Evolutionary conservation across 2,797 vertebrate species (phyloP).

Genomic region (Helarctos malayanus): DNA sequence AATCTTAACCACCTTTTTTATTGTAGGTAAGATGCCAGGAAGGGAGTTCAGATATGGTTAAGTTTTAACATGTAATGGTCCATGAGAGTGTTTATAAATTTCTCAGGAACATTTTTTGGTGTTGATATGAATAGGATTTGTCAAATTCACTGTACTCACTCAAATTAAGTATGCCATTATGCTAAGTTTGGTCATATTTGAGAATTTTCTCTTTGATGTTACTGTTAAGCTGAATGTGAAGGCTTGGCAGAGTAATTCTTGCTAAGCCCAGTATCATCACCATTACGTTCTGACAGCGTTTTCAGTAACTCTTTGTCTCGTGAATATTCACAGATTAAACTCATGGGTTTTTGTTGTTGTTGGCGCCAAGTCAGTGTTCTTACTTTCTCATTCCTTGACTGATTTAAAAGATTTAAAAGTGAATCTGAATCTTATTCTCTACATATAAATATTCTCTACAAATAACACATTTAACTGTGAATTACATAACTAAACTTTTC

Average conservation of each 20-base stretch:
- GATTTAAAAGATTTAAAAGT: neutral
- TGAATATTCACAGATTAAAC: neutral
- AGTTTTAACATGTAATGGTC: neutral
- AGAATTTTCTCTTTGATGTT: slow-evolving; percentile 8
- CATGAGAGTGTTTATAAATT: neutral
- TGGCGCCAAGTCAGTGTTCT: neutral
- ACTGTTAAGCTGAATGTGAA: neutral
- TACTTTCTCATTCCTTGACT: neutral
- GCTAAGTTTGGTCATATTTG: neutral
- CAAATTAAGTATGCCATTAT: neutral
- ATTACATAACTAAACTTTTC: neutral
- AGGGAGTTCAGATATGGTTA: neutral
- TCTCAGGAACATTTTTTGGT: neutral
- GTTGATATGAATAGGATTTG: neutral
- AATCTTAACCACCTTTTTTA: neutral
- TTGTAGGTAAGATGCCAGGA: neutral
- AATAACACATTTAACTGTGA: neutral
- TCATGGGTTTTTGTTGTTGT: neutral
- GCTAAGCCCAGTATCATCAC: neutral
- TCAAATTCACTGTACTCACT: neutral
- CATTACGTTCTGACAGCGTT: neutral
- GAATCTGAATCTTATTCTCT: neutral
- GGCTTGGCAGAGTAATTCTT: neutral
- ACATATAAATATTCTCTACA: neutral
- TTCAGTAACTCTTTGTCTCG: neutral